Conservation (phyloP, 30 jellyfish, hydroid and myxozoan genomes). For the Nemopilema nomurai region DNA sequence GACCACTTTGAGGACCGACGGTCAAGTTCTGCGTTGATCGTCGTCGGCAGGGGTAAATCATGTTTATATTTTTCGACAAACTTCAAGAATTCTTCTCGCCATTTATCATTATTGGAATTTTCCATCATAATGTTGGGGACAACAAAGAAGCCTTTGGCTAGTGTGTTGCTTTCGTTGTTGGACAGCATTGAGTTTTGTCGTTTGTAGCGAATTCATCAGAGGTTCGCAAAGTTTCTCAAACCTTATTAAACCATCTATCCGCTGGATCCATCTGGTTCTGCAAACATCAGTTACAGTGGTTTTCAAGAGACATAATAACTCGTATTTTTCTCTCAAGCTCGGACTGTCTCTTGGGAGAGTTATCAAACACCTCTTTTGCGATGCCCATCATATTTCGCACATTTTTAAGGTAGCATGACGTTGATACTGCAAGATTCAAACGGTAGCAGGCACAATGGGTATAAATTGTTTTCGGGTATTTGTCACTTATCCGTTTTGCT, state of each 20-base stretch:
- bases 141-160: constrained; percentile 14
- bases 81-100: constrained; percentile 5
- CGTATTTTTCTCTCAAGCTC: constrained; percentile 3
- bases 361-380: constrained; percentile 7
- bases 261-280: constrained; percentile 24
- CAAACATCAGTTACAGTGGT: constrained; percentile 9
- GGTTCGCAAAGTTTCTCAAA: constrained; percentile 11
- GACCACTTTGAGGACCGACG: constrained; percentile 12
- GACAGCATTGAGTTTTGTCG: background rate
- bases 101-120: background rate
- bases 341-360: background rate
- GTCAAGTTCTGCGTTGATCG: constrained; percentile 16
- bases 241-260: constrained; percentile 20
- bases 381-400: constrained; percentile 66
- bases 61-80: constrained; percentile 17
- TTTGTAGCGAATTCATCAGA: background rate
- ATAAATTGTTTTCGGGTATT: constrained; percentile 55
- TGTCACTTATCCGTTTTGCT: constrained; percentile 19
- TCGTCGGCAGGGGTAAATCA: constrained; percentile 5
- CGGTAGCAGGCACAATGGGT: constrained; percentile 48
- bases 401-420: constrained; percentile 43
- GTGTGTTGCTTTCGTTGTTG: background rate
- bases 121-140: constrained; percentile 20
- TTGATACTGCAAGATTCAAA: constrained; percentile 49
- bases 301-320: too few relatives aligned